Percentiles rank a stretch among this genome's conserved stretches.
Conservation (phyloP, 2,113 vertebrate species). For the Antennarius striatus region DNA sequence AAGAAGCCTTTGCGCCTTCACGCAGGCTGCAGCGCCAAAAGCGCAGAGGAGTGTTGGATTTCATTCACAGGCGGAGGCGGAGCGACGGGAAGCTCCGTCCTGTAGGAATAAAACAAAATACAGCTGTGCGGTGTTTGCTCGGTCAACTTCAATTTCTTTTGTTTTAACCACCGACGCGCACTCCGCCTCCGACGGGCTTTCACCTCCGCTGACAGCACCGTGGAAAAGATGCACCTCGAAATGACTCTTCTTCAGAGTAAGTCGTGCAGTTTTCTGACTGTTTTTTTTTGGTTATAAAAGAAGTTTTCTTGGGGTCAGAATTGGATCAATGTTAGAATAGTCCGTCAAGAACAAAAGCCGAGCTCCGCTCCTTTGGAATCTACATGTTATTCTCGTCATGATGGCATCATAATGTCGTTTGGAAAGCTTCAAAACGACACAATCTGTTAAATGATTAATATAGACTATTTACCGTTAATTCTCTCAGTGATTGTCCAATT, state of each 20-base stretch:
- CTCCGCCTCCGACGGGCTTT: constrained; percentile 20
- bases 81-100: constrained; percentile 37
- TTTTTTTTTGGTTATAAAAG: neutral
- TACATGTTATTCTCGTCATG: neutral
- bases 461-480: neutral
- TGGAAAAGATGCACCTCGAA: constrained; percentile 18
- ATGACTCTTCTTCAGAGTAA: constrained; percentile 71
- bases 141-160: constrained; percentile 27
- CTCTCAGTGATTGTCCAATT: too few species aligned
- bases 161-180: constrained; percentile 17
- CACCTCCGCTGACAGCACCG: neutral
- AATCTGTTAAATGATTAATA: too few species aligned
- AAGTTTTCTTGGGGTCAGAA: constrained; percentile 29
- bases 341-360: constrained; percentile 17
- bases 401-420: neutral
- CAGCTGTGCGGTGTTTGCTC: constrained; percentile 39
- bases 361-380: neutral
- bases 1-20: neutral
- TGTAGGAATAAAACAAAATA: constrained; percentile 28
- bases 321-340: constrained; percentile 40
- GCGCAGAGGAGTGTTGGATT: constrained; percentile 49
- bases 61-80: constrained; percentile 54
- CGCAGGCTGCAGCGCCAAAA: neutral
- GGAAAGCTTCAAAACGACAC: too few species aligned
- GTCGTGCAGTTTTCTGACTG: constrained; percentile 24